A percentile compares a stretch with the other conserved stretches of the same genome.
Conservation (phyloP, 2,888 invertebrate species). For the Oscheius sp. region DNA sequence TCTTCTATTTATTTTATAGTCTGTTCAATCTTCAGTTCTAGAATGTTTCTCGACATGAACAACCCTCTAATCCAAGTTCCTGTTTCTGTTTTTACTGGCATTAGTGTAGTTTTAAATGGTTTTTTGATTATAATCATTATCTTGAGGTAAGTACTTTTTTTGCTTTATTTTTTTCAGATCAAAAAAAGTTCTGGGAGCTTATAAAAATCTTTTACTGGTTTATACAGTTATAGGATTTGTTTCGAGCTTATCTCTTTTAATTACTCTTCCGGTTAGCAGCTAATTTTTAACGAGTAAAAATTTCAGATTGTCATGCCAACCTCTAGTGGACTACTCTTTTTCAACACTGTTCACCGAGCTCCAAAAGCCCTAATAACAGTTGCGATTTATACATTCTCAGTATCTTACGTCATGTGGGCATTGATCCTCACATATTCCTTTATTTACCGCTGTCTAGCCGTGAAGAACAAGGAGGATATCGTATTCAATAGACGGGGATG, state of each 20-base stretch:
- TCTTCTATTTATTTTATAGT: too few species aligned
- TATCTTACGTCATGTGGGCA: constrained; percentile 14
- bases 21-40: too few species aligned
- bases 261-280: not conserved
- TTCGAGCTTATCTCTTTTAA: not conserved
- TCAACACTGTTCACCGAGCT: not conserved
- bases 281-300: not conserved
- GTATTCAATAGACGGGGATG: constrained; percentile 3
- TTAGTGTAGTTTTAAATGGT: not conserved
- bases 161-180: not conserved
- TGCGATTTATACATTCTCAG: not conserved
- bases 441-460: constrained; percentile 6
- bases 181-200: not conserved
- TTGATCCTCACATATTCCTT: constrained; percentile 7
- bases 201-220: constrained; percentile 10
- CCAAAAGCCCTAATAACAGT: not conserved
- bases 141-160: not conserved
- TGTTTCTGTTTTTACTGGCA: constrained; percentile 9
- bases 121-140: constrained; percentile 1
- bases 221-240: constrained; percentile 3
- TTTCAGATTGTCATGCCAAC: constrained; percentile 13
- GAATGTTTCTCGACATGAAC: constrained; percentile 2
- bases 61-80: constrained; percentile 1
- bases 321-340: not conserved
- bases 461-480: not conserved